Conservation (phyloP, 1,140 invertebrate species). For the Agrypnia vestita region DNA sequence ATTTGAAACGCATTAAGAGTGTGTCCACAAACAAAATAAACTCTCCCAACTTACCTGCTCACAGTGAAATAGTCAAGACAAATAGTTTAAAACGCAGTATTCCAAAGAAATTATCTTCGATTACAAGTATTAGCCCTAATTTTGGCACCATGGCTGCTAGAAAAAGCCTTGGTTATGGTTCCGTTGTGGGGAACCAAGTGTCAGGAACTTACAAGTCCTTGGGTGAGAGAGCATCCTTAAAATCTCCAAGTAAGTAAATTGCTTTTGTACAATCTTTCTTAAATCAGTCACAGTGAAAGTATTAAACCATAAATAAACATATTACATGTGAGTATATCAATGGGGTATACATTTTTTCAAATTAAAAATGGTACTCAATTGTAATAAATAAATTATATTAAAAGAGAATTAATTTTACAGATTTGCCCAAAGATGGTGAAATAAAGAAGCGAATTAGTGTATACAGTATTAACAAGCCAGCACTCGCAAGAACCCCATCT, state of each 20-base stretch:
- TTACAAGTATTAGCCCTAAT: constrained; percentile 46
- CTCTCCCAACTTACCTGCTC: constrained; percentile 9
- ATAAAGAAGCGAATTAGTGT: constrained; percentile 44
- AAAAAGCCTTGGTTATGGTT: constrained; percentile 44
- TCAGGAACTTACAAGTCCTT: constrained; percentile 51
- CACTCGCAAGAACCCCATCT: constrained; percentile 64
- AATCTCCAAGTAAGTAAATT: constrained; percentile 20
- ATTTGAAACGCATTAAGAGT: constrained; percentile 41
- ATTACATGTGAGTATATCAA: no score
- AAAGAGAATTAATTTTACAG: not conserved
- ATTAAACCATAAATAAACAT: no score
- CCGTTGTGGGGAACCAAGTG: constrained; percentile 44
- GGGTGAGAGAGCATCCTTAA: constrained; percentile 40
- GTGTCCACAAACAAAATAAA: constrained; percentile 27
- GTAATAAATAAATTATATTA: not conserved
- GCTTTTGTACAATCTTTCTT: not conserved
- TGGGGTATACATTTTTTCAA: no score
- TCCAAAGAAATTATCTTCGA: constrained; percentile 42
- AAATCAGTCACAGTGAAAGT: no score
- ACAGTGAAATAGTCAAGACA: constrained; percentile 27
- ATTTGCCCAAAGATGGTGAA: constrained; percentile 26
- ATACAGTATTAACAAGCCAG: constrained; percentile 68
- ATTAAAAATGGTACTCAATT: not conserved
- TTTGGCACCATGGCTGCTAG: constrained; percentile 31
- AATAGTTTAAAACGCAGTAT: constrained; percentile 31